Conservation (phyloP, 2,113 vertebrate species). For the Mirza zaza region DNA sequence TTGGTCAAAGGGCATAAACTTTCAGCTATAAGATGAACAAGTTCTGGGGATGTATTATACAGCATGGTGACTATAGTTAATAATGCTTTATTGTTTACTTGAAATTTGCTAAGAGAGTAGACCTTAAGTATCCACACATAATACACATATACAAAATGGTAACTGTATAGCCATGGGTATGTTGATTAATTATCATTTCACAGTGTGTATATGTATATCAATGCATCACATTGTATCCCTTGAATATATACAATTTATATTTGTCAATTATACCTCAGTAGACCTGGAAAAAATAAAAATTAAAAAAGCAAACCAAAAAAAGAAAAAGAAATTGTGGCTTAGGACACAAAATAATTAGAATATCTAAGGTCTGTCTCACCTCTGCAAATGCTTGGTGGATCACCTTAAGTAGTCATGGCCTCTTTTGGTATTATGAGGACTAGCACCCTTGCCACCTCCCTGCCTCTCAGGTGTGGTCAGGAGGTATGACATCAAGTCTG, state of each 20-base stretch:
- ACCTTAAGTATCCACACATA: neutral
- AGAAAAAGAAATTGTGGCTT: neutral
- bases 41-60: neutral
- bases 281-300: neutral
- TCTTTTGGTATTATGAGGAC: neutral
- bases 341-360: neutral
- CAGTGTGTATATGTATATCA: neutral
- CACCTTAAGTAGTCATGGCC: neutral
- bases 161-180: neutral
- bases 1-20: neutral
- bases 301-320: neutral
- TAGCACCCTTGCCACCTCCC: neutral
- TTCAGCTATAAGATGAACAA: neutral
- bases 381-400: neutral
- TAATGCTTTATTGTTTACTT: neutral
- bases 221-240: neutral
- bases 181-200: neutral
- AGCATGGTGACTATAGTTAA: neutral
- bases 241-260: neutral
- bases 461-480: neutral
- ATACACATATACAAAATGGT: neutral
- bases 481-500: conserved; percentile 42
- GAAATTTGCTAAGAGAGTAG: neutral
- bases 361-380: neutral
- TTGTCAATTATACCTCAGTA: neutral